Evolutionary conservation across 2,797 vertebrate genomes (phyloP).

Genomic region (Crenichthys baileyi): DNA sequence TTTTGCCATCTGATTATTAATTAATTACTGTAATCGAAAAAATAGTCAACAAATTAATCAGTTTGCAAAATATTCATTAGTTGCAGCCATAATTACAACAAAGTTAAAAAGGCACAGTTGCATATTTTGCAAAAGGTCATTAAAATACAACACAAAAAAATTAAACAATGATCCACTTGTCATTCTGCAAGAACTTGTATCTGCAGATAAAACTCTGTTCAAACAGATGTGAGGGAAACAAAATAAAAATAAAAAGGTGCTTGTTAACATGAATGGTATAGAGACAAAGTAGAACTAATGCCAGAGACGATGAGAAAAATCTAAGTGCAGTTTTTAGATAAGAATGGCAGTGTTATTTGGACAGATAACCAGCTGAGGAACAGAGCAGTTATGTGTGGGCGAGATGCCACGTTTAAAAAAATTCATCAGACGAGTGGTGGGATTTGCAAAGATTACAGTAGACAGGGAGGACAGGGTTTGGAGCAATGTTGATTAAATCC

Average conservation of each 20-base stretch:
- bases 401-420: slow-evolving; percentile 45
- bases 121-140: too few species aligned
- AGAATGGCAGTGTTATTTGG: slow-evolving; percentile 47
- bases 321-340: slow-evolving; percentile 49
- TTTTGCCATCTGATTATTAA: too few species aligned
- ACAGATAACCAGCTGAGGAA: slow-evolving; percentile 52
- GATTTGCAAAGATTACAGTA: slow-evolving; percentile 68
- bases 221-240: not conserved
- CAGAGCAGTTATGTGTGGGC: slow-evolving; percentile 28
- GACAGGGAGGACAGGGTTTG: slow-evolving; percentile 46
- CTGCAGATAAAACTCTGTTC: not conserved
- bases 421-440: slow-evolving; percentile 68
- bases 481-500: slow-evolving; percentile 53
- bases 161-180: not conserved
- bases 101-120: too few species aligned
- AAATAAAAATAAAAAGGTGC: not conserved
- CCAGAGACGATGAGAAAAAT: slow-evolving; percentile 34
- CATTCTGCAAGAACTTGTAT: not conserved
- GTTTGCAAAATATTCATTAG: too few species aligned
- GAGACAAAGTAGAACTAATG: slow-evolving; percentile 21
- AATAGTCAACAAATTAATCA: too few species aligned
- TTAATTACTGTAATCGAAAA: too few species aligned
- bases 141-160: not conserved
- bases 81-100: not conserved
- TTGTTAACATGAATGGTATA: not conserved